Evolutionary conservation across 2,797 vertebrate genomes (phyloP).

Genomic region (Alcedo quadribrachys): DNA sequence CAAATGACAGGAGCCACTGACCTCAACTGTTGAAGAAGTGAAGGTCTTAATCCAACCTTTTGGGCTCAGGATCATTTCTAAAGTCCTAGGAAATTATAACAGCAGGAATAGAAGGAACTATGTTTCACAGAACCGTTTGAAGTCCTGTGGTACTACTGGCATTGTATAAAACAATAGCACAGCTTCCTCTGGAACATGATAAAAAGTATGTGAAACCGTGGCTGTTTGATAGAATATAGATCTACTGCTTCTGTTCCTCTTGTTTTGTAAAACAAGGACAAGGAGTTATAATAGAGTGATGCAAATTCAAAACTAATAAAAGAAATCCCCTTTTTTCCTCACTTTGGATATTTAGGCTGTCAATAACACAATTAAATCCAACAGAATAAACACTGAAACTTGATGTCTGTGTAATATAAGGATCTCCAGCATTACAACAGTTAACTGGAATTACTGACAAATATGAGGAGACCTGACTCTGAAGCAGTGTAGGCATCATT

Average conservation of each 20-base stretch:
- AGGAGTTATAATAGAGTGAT: neutral
- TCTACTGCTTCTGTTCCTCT: neutral
- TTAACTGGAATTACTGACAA: neutral
- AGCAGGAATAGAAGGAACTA: neutral
- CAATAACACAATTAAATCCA: neutral
- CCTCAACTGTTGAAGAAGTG: neutral
- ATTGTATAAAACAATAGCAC: constrained; percentile 38
- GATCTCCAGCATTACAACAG: neutral
- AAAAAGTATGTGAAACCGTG: neutral
- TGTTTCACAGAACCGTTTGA: neutral
- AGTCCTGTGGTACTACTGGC: neutral
- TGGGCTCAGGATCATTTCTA: neutral
- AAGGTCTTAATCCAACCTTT: neutral
- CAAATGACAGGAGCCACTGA: neutral
- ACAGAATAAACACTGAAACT: neutral
- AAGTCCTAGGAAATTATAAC: neutral
- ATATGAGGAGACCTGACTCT: neutral
- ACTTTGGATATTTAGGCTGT: neutral
- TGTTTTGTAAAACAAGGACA: neutral
- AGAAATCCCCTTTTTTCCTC: neutral
- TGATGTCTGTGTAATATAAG: neutral
- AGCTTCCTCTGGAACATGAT: neutral
- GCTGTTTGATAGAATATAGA: neutral
- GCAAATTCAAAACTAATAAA: neutral
- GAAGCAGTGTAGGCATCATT: neutral